A percentile compares a stretch with the other conserved stretches of the same genome.
Evolutionary conservation across 2,113 vertebrate species (phyloP).

Genomic region (Pipa parva): DNA sequence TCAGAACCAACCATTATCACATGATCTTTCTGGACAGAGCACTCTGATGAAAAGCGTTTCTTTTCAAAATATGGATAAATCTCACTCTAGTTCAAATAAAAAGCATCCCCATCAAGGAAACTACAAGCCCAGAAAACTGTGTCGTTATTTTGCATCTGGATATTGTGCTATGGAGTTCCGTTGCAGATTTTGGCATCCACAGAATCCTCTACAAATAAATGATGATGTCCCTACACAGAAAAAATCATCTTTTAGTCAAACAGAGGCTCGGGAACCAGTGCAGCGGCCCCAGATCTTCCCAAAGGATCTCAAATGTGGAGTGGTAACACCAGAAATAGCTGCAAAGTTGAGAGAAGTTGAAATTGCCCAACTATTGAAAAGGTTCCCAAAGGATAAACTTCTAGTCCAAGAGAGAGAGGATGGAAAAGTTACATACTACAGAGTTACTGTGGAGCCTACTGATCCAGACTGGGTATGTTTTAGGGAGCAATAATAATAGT

Average conservation of each 20-base stretch:
- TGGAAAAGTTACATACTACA: constrained; percentile 66
- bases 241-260: not conserved
- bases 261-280: not conserved
- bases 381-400: constrained; percentile 68
- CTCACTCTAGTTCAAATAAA: not conserved
- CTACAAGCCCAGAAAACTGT: constrained; percentile 46
- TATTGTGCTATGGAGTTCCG: constrained; percentile 67
- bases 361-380: constrained; percentile 65
- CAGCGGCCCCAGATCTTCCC: constrained; percentile 32
- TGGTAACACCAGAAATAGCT: constrained; percentile 59
- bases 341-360: constrained; percentile 63
- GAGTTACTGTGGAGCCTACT: constrained; percentile 58
- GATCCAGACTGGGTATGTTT: constrained; percentile 73
- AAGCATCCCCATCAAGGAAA: not conserved
- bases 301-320: constrained; percentile 58
- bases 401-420: constrained; percentile 69
- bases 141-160: constrained; percentile 70
- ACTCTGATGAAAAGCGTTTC: not conserved
- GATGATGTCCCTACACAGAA: not conserved
- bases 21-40: not conserved
- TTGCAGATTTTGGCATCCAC: constrained; percentile 71
- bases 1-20: constrained; percentile 4
- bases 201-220: constrained; percentile 46
- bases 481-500: no score
- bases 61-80: not conserved